Base-by-base conservation (phyloP, 2,797 vertebrate species). In the Siniperca scherzeri region DNA sequence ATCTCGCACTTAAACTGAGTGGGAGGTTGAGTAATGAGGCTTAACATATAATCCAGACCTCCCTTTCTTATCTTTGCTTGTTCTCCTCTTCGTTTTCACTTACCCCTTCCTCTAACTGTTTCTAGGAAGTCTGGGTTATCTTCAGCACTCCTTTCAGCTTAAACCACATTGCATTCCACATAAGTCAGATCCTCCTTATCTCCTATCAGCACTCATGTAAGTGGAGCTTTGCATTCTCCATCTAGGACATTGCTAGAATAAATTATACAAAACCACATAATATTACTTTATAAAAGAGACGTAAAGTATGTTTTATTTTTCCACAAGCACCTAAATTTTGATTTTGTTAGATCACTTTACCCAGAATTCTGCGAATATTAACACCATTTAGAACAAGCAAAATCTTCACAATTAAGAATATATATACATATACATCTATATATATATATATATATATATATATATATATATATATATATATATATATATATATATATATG, bases 21-120 rank as follows among this genome's bases (percentile, higher is more conserved):
- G 82, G 88, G 82, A 73, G 87, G 83, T 78, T 87, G 87, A 89
- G 84, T 79, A 77, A 87, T 78, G 80, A 88, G 46, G 82, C 64
- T 87, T 77, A 84, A 75, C 61, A 52, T 52, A 19, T 86, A 90
- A 88, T 91, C 82, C 87, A 87, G 85, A 46, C 83, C 78, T 81
- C 69, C 77, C 62, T 77, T 74, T 61, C 80, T 93, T 90, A 91
- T 91, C 91, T 85, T 40, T 64, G 64, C 38, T 68, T 78, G 57
- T 79, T 78, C 84, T 82, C 73, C 40, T 76, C 77, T 85, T 77
- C 2, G 6, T 61, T 74, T 73, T 79, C 77, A 21, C 75, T 80
- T 73, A 83, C 79, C 70, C 80, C 61, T 68, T 69, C 70, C 48
- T 85, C 59, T 68, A 44, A 78, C 48, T 8, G 42, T 68, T 87